Percentiles rank a stretch among this genome's conserved stretches.
Evolutionary conservation across 2,888 invertebrate species (phyloP).

Genomic region (Cheilosia vulpina): DNA sequence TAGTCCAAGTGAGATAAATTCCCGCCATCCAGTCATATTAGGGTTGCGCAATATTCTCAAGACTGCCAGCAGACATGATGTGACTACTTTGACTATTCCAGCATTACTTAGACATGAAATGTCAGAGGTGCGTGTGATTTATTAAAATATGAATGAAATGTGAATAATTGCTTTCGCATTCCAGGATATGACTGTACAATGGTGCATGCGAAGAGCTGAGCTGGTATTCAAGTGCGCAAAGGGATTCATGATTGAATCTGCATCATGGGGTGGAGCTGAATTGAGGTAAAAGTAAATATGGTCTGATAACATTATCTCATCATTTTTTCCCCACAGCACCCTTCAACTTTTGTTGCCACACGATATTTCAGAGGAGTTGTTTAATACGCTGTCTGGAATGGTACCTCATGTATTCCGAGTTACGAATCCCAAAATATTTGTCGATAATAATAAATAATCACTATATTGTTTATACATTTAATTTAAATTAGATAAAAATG

Average conservation of each 20-base stretch:
- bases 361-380: conserved; percentile 92
- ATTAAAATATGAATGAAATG: not conserved
- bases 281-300: conserved; percentile 89
- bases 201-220: conserved; percentile 98
- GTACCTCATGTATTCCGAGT: conserved; percentile 96
- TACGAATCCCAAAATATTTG: conserved; percentile 95
- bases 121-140: conserved; percentile 88
- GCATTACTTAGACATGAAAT: conserved; percentile 96
- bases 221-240: conserved; percentile 99
- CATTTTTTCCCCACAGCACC: conserved; percentile 78
- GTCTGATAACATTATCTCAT: conserved; percentile 82
- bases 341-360: conserved; percentile 88
- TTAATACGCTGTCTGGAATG: conserved; percentile 92
- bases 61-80: conserved; percentile 96
- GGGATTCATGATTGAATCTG: conserved; percentile 99
- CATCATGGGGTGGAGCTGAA: conserved; percentile 95
- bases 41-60: conserved; percentile 97
- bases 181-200: conserved; percentile 96
- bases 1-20: conserved; percentile 93
- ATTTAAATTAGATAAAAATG: no score
- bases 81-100: conserved; percentile 96
- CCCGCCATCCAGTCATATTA: conserved; percentile 96
- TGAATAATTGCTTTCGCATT: not conserved
- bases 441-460: conserved; percentile 83
- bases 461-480: no score